Percentiles rank a stretch among this genome's conserved stretches.
Evolutionary conservation across 2,797 vertebrate genomes (phyloP).

Genomic region (Acanthornis magna): DNA sequence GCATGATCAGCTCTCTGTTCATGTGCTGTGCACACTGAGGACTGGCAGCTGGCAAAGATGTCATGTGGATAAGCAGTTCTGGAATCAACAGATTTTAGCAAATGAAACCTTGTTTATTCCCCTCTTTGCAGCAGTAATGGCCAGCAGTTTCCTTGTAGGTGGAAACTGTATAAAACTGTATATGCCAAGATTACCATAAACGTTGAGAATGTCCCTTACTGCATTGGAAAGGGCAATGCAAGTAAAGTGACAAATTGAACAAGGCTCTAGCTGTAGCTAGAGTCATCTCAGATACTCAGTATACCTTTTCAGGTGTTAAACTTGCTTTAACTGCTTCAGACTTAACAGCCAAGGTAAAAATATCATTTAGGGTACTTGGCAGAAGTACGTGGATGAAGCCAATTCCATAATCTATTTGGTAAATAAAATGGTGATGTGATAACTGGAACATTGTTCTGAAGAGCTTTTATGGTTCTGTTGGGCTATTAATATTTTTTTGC

Average conservation of each 20-base stretch:
- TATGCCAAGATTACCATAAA: conserved; percentile 65
- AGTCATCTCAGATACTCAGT: conserved; percentile 66
- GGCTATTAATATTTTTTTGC: background rate
- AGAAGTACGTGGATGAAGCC: background rate
- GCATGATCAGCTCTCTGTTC: background rate
- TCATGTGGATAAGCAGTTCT: background rate
- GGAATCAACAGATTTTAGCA: background rate
- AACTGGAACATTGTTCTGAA: background rate
- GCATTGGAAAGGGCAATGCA: conserved; percentile 72
- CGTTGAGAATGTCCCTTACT: conserved; percentile 61
- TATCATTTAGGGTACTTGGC: background rate
- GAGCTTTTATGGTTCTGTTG: background rate
- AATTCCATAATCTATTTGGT: background rate
- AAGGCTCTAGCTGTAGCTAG: conserved; percentile 74
- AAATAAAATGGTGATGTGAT: background rate
- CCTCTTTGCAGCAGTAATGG: background rate
- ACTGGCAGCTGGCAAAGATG: background rate
- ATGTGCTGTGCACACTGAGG: background rate
- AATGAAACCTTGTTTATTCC: background rate
- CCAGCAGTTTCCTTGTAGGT: background rate
- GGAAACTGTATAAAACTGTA: conserved; percentile 47
- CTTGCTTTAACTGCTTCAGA: conserved; percentile 63
- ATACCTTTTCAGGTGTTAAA: conserved; percentile 70
- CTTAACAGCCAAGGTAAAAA: conserved; percentile 68
- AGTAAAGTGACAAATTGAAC: conserved; percentile 72